Base-by-base conservation (phyloP, 2,888 invertebrate species). In the Serripes groenlandicus region DNA sequence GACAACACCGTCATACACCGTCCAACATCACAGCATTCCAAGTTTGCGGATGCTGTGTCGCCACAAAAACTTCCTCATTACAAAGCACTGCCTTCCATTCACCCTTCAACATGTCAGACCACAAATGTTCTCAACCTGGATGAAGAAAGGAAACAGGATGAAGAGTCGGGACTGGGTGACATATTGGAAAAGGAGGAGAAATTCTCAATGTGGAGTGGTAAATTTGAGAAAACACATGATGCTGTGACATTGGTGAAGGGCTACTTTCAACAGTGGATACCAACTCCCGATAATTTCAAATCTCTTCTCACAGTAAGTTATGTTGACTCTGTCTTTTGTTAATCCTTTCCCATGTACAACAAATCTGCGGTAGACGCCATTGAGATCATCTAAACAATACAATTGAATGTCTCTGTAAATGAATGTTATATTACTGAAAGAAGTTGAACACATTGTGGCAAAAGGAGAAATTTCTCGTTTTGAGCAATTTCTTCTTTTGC, bases 1-100 rank as follows among this genome's bases (percentile, higher is more conserved):
- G 93, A 93, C 80, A 93, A 93, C 80, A 93, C 93, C 5, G 90
- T 93, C 35, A 93, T 93, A 54, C 92, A 92, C 71, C 85, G 91
- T 49, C 93, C 93, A 30, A 89, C 85, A 0, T 91, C 92, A 4
- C 92, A 91, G 66, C 86, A 87, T 15, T 81, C 85, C n/a, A 87
- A 87, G 60, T 91, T 92, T 78, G 88, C 90, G 66, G 89, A 89
- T 26, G 52, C 78, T 3, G 62, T 75, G 15, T 70, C 78, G 28
- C 62, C 78, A 21, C 42, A 83, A 60, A 89, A 86, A 54, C 85
- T 92, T 58, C 92, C 90, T 26, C 88, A 88, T 28, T 92, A 91
- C 75, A 79, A 89, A n/a, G 85, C 90, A 49, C 87, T 93, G 34
- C 93, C 93, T 49, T 80, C 85, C 32, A 92, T 93, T 26, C 79